Base-by-base conservation (phyloP, 2,113 vertebrate genomes). In the Poecilia latipinna region DNA sequence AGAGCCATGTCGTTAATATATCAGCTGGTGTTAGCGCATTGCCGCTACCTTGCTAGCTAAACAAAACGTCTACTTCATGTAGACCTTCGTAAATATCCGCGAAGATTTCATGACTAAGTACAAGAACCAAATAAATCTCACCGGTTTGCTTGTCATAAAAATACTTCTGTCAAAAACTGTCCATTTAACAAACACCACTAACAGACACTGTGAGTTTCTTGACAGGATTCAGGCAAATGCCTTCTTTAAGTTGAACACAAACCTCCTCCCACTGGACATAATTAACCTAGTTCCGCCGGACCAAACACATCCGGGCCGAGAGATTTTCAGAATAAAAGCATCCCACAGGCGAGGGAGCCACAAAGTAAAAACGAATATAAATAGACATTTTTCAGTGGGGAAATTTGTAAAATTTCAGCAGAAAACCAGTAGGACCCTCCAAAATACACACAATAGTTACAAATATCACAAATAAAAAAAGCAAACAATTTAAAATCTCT, bases 11-110 rank as follows among this genome's bases (percentile, higher is more conserved):
- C 82, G 69, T 84, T 78, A 3, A 62, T 54, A 68, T 75, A 68
- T 76, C 80, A 81, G 87, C 84, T 79, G 75, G 39, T 61, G 79
- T 82, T 89, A 89, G 86, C 89, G 42, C 31, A 70, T 80, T 66
- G 37, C 73, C 76, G 80, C 76, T 88, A 85, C 79, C 77, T 77
- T 63, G 85, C 85, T 91, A 92, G 91, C 92, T 87, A 87, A 88
- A 87, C 82, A 89, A 88, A 82, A 85, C 90, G 74, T 86, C 70
- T 81, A 79, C 73, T 78, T 71, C 73, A 62, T 7, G 65, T 26
- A 74, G 78, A 42, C 35, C 35, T 37, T 37, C 78, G 69, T 32
- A 28, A 28, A 72, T 29, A 69, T 77, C 80, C 62, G 32, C 77
- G 72, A 29, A 70, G 61, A 12, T 75, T 73, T 44, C 13, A 12